Evolutionary conservation across 1,140 invertebrate species (phyloP).

Genomic region (Eupristina koningsbergeri): DNA sequence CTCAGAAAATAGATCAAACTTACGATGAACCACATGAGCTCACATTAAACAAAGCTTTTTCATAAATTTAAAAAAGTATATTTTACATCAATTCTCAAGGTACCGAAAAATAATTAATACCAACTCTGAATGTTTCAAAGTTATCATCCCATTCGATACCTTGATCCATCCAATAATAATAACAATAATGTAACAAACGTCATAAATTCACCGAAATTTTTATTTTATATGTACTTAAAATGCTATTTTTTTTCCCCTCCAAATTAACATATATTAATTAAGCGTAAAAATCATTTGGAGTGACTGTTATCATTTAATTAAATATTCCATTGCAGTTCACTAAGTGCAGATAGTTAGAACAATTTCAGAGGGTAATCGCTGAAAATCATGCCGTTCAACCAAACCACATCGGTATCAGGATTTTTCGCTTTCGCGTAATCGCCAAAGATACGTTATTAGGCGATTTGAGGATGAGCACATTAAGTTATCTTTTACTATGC

Average conservation of each 20-base stretch:
- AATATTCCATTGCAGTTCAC: not conserved
- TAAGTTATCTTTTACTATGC: constrained; percentile 34
- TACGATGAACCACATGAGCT: not conserved
- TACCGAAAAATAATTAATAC: too few species aligned
- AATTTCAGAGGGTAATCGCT: not conserved
- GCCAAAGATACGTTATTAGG: not conserved
- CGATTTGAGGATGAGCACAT: not conserved
- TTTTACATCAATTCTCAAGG: too few species aligned
- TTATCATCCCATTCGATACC: too few species aligned
- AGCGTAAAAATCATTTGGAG: not conserved
- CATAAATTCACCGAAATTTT: too few species aligned
- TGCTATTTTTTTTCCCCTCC: too few species aligned
- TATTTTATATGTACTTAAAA: too few species aligned
- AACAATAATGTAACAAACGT: too few species aligned
- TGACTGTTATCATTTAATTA: not conserved
- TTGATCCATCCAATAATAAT: too few species aligned
- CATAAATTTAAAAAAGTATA: too few species aligned
- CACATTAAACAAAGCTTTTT: too few species aligned
- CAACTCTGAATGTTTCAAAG: too few species aligned
- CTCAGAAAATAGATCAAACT: not conserved
- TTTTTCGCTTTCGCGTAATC: not conserved
- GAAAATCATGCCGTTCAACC: not conserved
- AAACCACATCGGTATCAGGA: not conserved
- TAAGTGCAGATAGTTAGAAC: not conserved
- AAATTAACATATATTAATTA: not conserved